A percentile compares a stretch with the other conserved stretches of the same genome.
These are phyloP conservation scores for Ypsolopha sequella DNA, from an alignment of 2,888 invertebrate genomes.

Conservation along the genomic window DNA sequence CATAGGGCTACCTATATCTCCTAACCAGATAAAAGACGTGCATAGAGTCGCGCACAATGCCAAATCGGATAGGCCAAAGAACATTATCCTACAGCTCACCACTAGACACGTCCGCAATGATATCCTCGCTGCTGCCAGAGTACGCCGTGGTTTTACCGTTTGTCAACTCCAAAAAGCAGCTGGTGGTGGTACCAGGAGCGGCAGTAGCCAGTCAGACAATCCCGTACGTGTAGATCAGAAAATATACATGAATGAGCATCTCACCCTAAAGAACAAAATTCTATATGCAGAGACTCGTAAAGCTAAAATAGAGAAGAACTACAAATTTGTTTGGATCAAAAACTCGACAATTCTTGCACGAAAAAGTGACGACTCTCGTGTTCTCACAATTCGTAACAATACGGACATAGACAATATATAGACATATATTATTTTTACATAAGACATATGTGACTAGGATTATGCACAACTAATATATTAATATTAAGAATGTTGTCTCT, in stretches of 20 bases:
- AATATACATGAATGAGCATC: constrained; percentile 5
- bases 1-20: background rate
- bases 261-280: constrained; percentile 2
- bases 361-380: constrained; percentile 1
- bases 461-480: no score
- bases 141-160: constrained; percentile 3
- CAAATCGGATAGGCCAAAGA: background rate
- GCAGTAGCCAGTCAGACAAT: background rate
- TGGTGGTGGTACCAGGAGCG: background rate
- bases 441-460: no score
- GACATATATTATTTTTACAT: no score
- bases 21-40: background rate
- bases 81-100: background rate
- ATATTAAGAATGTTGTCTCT: no score
- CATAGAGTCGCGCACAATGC: constrained; percentile 3
- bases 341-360: no score
- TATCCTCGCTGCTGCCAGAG: constrained; percentile 3
- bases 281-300: no score
- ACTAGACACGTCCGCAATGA: constrained; percentile 1
- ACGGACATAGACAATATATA: no score
- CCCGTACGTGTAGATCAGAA: background rate
- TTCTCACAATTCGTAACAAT: no score
- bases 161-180: background rate
- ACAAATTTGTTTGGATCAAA: no score
- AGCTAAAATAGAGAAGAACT: no score